A percentile compares a stretch with the other conserved stretches of the same genome.
These are phyloP conservation scores for Drosophila pseudotakahashii DNA, from an alignment of 2,888 invertebrate genomes.

Conservation along the genomic window DNA sequence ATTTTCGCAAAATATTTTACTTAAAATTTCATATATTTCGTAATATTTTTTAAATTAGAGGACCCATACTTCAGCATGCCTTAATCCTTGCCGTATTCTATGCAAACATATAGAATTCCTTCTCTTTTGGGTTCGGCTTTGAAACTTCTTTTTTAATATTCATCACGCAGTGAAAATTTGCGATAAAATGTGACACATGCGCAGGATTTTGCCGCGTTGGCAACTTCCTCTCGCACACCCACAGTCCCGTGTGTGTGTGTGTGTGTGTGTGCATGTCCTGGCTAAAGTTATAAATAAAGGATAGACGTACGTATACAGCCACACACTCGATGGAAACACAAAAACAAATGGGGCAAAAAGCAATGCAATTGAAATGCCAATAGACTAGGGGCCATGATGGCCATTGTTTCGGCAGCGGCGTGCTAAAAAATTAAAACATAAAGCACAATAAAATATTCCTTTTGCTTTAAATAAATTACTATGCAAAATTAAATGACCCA, in stretches of 20 bases:
- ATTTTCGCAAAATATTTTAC: background rate
- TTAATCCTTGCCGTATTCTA: constrained; percentile 20
- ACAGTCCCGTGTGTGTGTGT: constrained; percentile 1
- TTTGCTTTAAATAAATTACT: constrained; percentile 77
- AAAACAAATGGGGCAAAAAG: constrained; percentile 66
- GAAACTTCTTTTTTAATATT: constrained; percentile 73
- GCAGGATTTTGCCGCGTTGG: constrained; percentile 73
- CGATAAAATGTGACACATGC: constrained; percentile 74
- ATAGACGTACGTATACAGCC: constrained; percentile 35
- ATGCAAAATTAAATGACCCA: constrained; percentile 77
- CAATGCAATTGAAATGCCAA: constrained; percentile 76
- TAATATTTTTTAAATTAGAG: too few species aligned
- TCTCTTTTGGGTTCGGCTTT: constrained; percentile 48
- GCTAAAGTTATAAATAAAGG: constrained; percentile 70
- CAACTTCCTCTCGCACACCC: constrained; percentile 49
- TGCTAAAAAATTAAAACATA: constrained; percentile 75
- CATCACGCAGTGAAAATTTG: constrained; percentile 57
- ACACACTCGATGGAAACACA: constrained; percentile 27
- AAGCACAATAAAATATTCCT: constrained; percentile 59
- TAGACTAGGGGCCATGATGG: constrained; percentile 64
- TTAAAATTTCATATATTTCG: too few species aligned
- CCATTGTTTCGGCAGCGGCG: constrained; percentile 56
- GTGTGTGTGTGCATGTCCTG: constrained; percentile 34
- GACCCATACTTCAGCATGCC: constrained; percentile 23
- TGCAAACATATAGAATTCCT: constrained; percentile 39